These are phyloP conservation scores for Saguinus imperator DNA, from an alignment of 2,113 vertebrate species.

Conservation along the genomic window DNA sequence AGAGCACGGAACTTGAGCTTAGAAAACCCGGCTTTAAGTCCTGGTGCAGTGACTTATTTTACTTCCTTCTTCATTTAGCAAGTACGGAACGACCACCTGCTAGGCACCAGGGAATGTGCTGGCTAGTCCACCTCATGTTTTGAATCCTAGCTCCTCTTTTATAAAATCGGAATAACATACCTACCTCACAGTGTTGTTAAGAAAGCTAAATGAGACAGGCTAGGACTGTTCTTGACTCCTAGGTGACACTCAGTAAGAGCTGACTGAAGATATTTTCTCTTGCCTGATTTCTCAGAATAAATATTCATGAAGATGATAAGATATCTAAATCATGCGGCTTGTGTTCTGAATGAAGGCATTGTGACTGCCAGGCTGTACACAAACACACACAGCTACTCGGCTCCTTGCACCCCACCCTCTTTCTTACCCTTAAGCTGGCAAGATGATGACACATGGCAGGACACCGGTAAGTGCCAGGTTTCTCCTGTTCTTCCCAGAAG, in stretches of 20 bases:
- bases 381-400: neutral
- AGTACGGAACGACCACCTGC: neutral
- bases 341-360: slow-evolving; percentile 23
- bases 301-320: slow-evolving; percentile 58
- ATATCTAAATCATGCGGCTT: neutral
- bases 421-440: slow-evolving; percentile 33
- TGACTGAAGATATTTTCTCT: slow-evolving; percentile 46
- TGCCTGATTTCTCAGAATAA: slow-evolving; percentile 59
- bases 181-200: neutral
- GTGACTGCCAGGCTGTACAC: slow-evolving; percentile 28
- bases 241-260: neutral
- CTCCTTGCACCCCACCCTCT: slow-evolving; percentile 29
- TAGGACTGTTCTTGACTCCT: neutral
- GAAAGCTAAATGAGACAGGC: neutral
- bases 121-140: neutral
- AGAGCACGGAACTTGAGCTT: neutral
- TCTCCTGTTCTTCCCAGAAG: slow-evolving; percentile 36
- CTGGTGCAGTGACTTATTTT: neutral
- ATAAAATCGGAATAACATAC: neutral
- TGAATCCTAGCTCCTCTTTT: neutral
- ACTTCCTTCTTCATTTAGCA: neutral
- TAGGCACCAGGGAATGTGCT: neutral
- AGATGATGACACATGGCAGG: neutral
- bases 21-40: neutral
- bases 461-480: neutral